Evolutionary conservation across 1,140 invertebrate genomes (phyloP), one percentile per base, ranked within the genome.

Genomic region (Leptinotarsa undecemlineata): DNA sequence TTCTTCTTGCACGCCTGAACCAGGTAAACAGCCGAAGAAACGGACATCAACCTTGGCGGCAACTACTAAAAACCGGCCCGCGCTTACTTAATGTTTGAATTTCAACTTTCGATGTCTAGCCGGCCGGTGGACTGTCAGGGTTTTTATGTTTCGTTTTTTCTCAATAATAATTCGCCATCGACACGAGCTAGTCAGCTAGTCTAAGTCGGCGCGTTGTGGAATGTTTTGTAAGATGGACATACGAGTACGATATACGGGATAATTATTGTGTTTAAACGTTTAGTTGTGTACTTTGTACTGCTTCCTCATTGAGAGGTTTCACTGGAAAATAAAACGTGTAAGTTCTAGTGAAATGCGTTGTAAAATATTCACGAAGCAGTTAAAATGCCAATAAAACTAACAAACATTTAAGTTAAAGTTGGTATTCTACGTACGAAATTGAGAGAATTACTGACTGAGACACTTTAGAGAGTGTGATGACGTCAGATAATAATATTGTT

Each of bases 21-120:
- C 69, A 71, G 69, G 69, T 71, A 71, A 71, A 71, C 69, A 71
- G 21, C 48, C 20, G 8, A 26, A 71, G 69, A 71, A 33, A 61
- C 60, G 69, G 69, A 13, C 69, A 71, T 62, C 69, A 71, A 71
- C 69, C 69, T 71, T 71, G 69, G 20, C 20, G 42, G 48, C 48
- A 14, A 57, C 51, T 5, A 57, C 11, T 14, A 51, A 48, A 47
- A 69, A 69, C 51, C 69, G n/a, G 69, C 48, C 69, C 20, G 57
- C 68, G 26, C 33, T 17, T 21, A 20, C 69, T 71, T 26, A 20
- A 71, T 26, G 15, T 15, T 17, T 57, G 51, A 57, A 57, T 57
- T 57, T 57, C 4, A 19, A 57, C 15, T 57, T 42, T 57, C 20
- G 20, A 57, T 21, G 69, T 60, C 69, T 71, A 61, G 69, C 21